Conservation (phyloP, 2,797 vertebrate species). For the Fratercula arctica region DNA sequence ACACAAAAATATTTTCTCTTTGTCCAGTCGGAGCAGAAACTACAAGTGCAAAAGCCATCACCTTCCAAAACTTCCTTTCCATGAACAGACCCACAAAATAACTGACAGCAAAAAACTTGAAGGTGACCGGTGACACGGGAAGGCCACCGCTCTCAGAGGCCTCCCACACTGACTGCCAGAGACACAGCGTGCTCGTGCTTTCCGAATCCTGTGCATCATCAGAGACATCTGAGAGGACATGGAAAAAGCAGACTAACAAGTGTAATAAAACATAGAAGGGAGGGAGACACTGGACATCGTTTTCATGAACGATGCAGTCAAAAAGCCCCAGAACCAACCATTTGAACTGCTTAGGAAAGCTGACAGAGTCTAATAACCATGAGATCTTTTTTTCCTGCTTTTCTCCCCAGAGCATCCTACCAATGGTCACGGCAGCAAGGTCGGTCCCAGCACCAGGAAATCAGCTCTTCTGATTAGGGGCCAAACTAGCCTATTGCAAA, state of each 20-base stretch:
- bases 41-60: not conserved
- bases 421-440: not conserved
- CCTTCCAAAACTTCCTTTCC: not conserved
- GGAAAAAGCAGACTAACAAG: not conserved
- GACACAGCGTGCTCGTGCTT: not conserved
- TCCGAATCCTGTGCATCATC: not conserved
- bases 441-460: not conserved
- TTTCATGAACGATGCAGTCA: not conserved
- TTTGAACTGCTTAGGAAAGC: not conserved
- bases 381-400: not conserved
- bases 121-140: rapidly evolving
- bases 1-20: not conserved
- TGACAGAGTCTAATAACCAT: not conserved
- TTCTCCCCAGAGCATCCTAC: not conserved
- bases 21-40: not conserved
- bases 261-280: not conserved
- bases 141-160: not conserved
- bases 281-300: not conserved
- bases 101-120: not conserved
- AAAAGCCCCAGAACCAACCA: not conserved
- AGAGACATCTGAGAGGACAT: not conserved
- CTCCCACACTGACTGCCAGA: not conserved
- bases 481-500: not conserved
- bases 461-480: not conserved
- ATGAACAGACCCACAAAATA: not conserved